phyloP scores from a whole-genome alignment of 2,888 invertebrate genomes.

The Lasioglossum morio region DNA sequence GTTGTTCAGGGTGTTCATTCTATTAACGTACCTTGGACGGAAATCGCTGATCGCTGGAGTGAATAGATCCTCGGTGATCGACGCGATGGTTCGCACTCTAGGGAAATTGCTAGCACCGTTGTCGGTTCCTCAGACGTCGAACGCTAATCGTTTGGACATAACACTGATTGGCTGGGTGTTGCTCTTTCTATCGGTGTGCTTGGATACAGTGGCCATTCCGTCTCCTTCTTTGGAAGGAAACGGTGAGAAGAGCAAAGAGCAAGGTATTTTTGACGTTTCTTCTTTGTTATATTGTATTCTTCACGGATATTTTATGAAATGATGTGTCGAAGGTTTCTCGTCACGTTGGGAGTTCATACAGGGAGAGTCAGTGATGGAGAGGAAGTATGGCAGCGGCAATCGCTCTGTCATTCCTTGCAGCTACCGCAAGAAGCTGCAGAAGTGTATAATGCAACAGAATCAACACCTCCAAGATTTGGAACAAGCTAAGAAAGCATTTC shows the following conservation, averaged over 20 bases:
- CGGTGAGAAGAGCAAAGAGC: slow-evolving; percentile 82
- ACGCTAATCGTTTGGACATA: slow-evolving; percentile 77
- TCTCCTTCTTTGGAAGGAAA: slow-evolving; percentile 76
- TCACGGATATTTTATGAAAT: neutral
- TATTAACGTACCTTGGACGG: slow-evolving; percentile 94
- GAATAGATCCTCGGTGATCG: slow-evolving; percentile 88
- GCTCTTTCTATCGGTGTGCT: slow-evolving; percentile 90
- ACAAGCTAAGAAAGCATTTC: slow-evolving; percentile 88
- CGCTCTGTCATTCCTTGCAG: slow-evolving; percentile 84
- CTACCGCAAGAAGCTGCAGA: slow-evolving; percentile 89
- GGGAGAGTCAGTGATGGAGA: slow-evolving; percentile 89
- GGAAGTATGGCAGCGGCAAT: slow-evolving; percentile 80
- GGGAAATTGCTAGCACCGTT: slow-evolving; percentile 87
- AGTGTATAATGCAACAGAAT: slow-evolving; percentile 89
- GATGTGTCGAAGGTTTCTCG: slow-evolving; percentile 76
- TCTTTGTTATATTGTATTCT: neutral
- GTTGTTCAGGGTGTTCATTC: slow-evolving; percentile 90
- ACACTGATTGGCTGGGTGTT: slow-evolving; percentile 90
- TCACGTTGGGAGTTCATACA: slow-evolving; percentile 96
- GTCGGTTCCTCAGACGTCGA: slow-evolving; percentile 72
- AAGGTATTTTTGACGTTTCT: slow-evolving; percentile 72
- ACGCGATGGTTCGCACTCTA: slow-evolving; percentile 87
- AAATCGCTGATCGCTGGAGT: slow-evolving; percentile 86
- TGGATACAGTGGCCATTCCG: slow-evolving; percentile 85
- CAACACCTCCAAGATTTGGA: slow-evolving; percentile 89